phyloP scores from a whole-genome alignment of 2,888 invertebrate genomes.

The Pseudanteris insignis region DNA sequence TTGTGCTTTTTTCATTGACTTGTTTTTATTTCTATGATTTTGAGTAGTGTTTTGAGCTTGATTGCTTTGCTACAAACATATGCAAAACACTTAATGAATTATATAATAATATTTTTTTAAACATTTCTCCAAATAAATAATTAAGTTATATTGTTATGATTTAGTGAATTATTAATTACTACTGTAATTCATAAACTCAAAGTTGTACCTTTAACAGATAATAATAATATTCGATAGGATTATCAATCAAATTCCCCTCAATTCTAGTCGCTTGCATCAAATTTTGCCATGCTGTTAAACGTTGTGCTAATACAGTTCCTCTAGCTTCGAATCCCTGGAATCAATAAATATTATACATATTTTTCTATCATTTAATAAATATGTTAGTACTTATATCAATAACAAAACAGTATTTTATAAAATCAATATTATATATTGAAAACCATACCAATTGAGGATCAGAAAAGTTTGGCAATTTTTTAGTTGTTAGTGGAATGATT shows the following conservation, averaged over 20 bases:
- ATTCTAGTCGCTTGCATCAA: slow-evolving; percentile 79
- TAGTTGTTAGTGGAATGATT: slow-evolving; percentile 73
- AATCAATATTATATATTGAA: too few relatives aligned
- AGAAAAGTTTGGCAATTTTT: slow-evolving; percentile 80
- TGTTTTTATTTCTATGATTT: slow-evolving; percentile 16
- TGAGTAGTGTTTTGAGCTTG: slow-evolving; percentile 7
- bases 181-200: too few relatives aligned
- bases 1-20: slow-evolving; percentile 18
- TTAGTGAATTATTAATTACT: too few relatives aligned
- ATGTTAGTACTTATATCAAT: too few relatives aligned
- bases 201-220: slow-evolving; percentile 49
- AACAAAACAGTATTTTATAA: too few relatives aligned
- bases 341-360: too few relatives aligned
- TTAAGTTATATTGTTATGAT: too few relatives aligned
- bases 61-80: slow-evolving; percentile 20
- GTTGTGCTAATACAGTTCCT: slow-evolving; percentile 83
- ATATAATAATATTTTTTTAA: too few relatives aligned
- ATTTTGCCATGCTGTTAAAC: slow-evolving; percentile 86
- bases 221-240: slow-evolving; percentile 70
- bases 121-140: too few relatives aligned
- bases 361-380: too few relatives aligned
- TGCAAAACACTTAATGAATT: too few relatives aligned
- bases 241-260: slow-evolving; percentile 75
- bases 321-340: slow-evolving; percentile 88
- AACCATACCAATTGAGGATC: slow-evolving; percentile 89